A percentile compares a stretch with the other conserved stretches of the same genome.
These are phyloP conservation scores for Chionomys nivalis DNA, from an alignment of 2,113 vertebrate species.

Conservation along the genomic window DNA sequence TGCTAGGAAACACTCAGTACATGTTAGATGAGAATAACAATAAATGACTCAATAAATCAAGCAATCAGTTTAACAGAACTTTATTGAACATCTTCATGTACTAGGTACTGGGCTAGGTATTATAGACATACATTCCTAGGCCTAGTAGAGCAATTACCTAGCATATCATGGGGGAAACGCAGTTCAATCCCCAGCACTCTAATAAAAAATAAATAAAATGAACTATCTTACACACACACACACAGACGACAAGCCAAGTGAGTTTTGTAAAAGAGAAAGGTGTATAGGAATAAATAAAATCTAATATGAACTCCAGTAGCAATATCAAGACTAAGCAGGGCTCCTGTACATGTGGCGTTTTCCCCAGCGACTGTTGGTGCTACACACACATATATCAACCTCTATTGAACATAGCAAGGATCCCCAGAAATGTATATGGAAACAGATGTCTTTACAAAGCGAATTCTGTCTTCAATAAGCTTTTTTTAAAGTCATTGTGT, in stretches of 20 bases:
- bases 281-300: background rate
- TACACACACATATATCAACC: background rate
- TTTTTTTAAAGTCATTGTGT: constrained; percentile 11
- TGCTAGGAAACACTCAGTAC: background rate
- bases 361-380: background rate
- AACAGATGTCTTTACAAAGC: constrained; percentile 22
- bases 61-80: background rate
- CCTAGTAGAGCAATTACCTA: background rate
- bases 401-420: background rate
- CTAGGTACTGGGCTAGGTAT: background rate
- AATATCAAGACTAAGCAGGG: background rate
- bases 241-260: background rate
- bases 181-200: background rate
- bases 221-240: background rate
- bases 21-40: background rate
- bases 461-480: constrained; percentile 29
- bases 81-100: background rate
- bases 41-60: constrained; percentile 5
- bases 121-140: background rate
- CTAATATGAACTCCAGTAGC: background rate
- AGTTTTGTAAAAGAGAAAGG: background rate
- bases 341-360: background rate
- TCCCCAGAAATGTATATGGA: background rate
- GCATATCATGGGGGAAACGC: background rate
- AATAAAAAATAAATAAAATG: background rate